These are phyloP conservation scores for Tipula unca DNA, from an alignment of 2,888 invertebrate genomes.

Conservation along the genomic window DNA sequence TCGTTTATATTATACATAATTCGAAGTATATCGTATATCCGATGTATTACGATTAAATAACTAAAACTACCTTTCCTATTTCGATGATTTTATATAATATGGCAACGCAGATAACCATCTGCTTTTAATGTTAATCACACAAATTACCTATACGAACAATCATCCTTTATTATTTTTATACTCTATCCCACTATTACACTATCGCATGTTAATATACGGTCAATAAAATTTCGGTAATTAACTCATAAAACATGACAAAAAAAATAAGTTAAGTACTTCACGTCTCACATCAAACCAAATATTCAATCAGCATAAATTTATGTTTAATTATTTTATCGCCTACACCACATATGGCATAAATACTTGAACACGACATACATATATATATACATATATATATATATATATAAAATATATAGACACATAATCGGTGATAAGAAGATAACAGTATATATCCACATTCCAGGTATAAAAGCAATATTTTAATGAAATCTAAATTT, in stretches of 20 bases:
- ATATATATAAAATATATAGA: background rate
- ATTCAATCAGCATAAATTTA: conserved; percentile 2
- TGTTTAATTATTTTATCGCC: background rate
- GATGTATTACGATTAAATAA: too few species aligned
- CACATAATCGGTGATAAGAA: background rate
- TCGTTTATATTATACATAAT: too few species aligned
- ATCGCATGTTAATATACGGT: background rate
- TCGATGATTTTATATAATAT: background rate
- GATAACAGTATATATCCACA: background rate
- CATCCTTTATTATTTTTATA: background rate
- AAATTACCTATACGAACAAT: background rate
- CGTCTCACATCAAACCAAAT: background rate
- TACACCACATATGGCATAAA: background rate
- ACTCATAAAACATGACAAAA: background rate
- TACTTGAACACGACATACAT: background rate
- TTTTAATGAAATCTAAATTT: background rate
- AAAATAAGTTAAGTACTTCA: background rate
- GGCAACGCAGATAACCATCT: background rate
- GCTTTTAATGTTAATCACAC: background rate
- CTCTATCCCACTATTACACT: background rate
- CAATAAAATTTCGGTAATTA: background rate
- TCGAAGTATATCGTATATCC: too few species aligned
- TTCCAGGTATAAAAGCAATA: background rate
- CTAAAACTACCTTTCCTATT: background rate
- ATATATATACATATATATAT: background rate